Percentiles rank a stretch among this genome's conserved stretches.
phyloP scores from a whole-genome alignment of 2,113 vertebrate species.

The Tringa solitaria region DNA sequence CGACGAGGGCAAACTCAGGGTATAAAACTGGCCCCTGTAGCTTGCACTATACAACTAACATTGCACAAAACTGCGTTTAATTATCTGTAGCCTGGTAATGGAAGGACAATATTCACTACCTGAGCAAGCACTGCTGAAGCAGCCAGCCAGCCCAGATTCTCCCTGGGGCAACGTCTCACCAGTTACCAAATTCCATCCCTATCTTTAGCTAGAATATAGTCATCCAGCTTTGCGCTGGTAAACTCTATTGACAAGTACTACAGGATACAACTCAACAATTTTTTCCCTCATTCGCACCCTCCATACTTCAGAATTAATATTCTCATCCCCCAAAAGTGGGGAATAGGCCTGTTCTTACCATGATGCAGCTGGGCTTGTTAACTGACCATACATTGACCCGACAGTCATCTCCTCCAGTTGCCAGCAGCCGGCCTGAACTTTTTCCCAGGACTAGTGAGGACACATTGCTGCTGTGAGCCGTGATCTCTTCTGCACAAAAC shows the following conservation, averaged over 20 bases:
- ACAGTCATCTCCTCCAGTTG: slow-evolving; percentile 93
- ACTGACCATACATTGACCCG: slow-evolving; percentile 94
- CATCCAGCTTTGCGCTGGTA: neutral
- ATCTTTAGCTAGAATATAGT: neutral
- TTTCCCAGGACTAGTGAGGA: slow-evolving; percentile 89
- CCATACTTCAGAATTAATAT: neutral
- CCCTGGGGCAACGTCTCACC: neutral
- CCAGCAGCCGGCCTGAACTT: slow-evolving; percentile 88
- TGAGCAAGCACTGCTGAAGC: neutral
- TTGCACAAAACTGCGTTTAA: neutral
- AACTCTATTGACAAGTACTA: neutral
- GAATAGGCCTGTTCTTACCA: slow-evolving; percentile 78
- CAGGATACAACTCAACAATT: neutral
- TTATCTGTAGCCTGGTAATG: neutral
- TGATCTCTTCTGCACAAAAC: slow-evolving; percentile 84
- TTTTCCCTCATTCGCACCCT: neutral
- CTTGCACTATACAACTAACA: neutral
- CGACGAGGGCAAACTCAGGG: neutral
- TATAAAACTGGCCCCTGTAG: neutral
- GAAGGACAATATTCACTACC: neutral
- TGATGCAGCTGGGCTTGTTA: slow-evolving; percentile 97
- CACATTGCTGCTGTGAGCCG: slow-evolving; percentile 89
- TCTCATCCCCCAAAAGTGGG: neutral
- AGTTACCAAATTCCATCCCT: neutral
- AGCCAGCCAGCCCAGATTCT: neutral